phyloP scores from a whole-genome alignment of 2,888 invertebrate species.

The Iphiclides podalirius region DNA sequence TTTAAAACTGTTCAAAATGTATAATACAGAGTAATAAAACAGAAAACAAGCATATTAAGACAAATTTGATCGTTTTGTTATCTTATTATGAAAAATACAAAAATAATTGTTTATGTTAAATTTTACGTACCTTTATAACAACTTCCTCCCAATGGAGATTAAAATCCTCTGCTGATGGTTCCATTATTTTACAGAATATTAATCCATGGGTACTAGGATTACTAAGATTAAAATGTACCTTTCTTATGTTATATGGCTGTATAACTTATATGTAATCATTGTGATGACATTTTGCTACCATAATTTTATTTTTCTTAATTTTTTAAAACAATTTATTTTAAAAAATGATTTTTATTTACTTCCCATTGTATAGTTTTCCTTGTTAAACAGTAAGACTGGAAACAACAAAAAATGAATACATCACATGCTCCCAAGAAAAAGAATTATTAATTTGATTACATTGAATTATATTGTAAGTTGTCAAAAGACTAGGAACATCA shows the following conservation, averaged over 20 bases:
- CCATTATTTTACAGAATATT: slow-evolving; percentile 10
- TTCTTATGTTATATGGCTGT: slow-evolving; percentile 15
- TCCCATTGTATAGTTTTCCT: too few species aligned
- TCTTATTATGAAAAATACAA: too few species aligned
- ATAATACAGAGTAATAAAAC: too few species aligned
- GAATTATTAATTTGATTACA: background rate
- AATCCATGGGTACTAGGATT: slow-evolving; percentile 35
- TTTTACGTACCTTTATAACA: slow-evolving; percentile 56
- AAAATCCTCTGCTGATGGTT: slow-evolving; percentile 50
- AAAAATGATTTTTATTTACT: too few species aligned
- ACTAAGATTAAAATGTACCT: background rate
- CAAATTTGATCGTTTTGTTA: too few species aligned
- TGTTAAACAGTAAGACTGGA: background rate
- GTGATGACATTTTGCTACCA: background rate
- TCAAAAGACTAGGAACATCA: slow-evolving; percentile 38
- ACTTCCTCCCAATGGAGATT: slow-evolving; percentile 72
- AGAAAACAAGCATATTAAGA: too few species aligned
- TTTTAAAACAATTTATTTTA: background rate
- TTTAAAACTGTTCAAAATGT: too few species aligned
- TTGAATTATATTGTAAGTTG: slow-evolving; percentile 22
- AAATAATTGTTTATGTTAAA: too few species aligned
- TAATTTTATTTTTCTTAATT: background rate
- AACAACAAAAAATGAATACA: too few species aligned
- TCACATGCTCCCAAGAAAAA: too few species aligned
- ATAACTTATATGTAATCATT: slow-evolving; percentile 12